Conservation (phyloP, 2,113 vertebrate species). For the Plecturocebus donacophilus region DNA sequence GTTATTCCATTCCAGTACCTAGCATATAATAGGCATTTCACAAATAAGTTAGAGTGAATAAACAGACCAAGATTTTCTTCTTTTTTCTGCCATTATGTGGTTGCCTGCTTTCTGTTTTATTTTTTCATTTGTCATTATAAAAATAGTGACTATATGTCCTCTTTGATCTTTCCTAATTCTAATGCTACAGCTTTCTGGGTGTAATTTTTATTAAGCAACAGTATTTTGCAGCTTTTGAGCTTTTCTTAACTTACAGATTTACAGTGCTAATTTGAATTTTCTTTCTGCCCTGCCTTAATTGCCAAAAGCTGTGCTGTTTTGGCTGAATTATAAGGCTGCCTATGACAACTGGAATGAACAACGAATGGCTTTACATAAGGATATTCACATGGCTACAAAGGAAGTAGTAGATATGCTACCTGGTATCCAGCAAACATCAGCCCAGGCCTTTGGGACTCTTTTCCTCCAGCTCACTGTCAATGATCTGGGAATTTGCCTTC, state of each 20-base stretch:
- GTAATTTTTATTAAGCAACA: not conserved
- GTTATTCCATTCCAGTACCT: not conserved
- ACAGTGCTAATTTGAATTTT: not conserved
- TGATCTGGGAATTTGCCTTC: conserved; percentile 97
- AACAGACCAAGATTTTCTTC: conserved; percentile 17
- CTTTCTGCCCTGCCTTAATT: conserved; percentile 44
- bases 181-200: not conserved
- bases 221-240: not conserved
- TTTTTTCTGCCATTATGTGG: not conserved
- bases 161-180: not conserved
- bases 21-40: not conserved
- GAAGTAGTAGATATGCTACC: conserved; percentile 99
- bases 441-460: conserved; percentile 97
- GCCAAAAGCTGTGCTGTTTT: conserved; percentile 95
- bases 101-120: not conserved
- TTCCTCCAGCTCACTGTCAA: conserved; percentile 98
- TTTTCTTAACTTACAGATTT: conserved; percentile 13
- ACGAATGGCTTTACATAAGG: conserved; percentile 96
- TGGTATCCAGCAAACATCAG: conserved; percentile 97
- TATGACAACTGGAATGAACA: conserved; percentile 99
- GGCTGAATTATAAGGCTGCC: conserved; percentile 99
- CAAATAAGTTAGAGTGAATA: not conserved
- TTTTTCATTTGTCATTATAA: not conserved
- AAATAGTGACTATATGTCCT: not conserved
- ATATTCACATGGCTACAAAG: conserved; percentile 98